phyloP scores from a whole-genome alignment of 2,113 vertebrate genomes.

The Scolopax mira region DNA sequence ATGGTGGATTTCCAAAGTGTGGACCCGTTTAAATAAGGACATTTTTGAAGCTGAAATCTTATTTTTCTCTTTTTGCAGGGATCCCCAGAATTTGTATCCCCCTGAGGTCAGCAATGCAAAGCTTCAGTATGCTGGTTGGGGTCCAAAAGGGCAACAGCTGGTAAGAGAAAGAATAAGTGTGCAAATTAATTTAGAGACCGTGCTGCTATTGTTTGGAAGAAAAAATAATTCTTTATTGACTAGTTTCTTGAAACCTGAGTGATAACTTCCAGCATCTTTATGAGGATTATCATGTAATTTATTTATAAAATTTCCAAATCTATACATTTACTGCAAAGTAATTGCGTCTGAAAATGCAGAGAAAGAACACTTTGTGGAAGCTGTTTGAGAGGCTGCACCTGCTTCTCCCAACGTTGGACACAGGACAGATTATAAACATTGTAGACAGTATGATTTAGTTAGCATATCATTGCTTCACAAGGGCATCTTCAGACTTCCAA shows the following conservation, averaged over 20 bases:
- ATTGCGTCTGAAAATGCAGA: not conserved
- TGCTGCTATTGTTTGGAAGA: not conserved
- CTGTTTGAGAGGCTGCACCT: constrained; percentile 4
- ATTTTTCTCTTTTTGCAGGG: constrained; percentile 75
- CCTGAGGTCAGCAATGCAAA: constrained; percentile 93
- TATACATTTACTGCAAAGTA: not conserved
- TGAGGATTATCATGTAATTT: not conserved
- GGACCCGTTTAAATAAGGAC: not conserved
- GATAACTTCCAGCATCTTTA: not conserved
- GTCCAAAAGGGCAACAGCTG: constrained; percentile 94
- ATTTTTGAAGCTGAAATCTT: not conserved
- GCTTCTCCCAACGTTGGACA: not conserved
- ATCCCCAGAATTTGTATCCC: constrained; percentile 91
- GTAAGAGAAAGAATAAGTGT: constrained; percentile 76
- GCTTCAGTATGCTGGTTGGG: constrained; percentile 97
- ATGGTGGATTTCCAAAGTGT: not conserved
- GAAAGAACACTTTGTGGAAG: not conserved
- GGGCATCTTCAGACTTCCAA: not conserved
- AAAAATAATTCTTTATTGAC: not conserved
- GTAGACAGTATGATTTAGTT: not conserved
- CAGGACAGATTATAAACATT: not conserved
- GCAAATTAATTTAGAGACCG: not conserved
- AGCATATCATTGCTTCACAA: not conserved
- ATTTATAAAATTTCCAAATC: not conserved
- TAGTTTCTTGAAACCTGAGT: not conserved